These are phyloP conservation scores for Formica selysi DNA, from an alignment of 1,140 invertebrate species.

Conservation along the genomic window DNA sequence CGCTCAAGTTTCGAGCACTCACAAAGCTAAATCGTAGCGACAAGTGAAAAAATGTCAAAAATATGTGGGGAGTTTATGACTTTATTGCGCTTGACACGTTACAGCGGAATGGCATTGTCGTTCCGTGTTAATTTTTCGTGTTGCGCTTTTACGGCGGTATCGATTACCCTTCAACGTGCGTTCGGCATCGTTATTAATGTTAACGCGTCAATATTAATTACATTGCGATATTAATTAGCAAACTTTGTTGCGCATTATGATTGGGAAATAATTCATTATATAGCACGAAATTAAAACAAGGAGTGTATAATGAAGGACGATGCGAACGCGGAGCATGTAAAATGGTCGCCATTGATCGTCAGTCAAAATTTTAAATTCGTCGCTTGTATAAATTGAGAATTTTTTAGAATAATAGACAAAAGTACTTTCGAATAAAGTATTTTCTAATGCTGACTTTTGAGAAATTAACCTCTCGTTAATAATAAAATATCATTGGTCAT, in stretches of 20 bases:
- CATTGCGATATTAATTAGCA: slow-evolving; percentile 41
- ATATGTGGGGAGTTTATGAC: background rate
- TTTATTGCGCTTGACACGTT: background rate
- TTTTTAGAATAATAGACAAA: background rate
- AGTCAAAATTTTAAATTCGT: slow-evolving; percentile 2
- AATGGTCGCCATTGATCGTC: background rate
- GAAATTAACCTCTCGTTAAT: background rate
- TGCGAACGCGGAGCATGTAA: background rate
- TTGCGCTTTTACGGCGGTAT: background rate
- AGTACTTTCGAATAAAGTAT: slow-evolving; percentile 13
- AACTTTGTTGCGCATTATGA: slow-evolving; percentile 34
- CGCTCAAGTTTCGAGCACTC: background rate
- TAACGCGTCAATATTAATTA: slow-evolving; percentile 44
- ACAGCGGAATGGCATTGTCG: background rate
- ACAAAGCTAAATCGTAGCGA: background rate
- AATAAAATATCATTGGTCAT: background rate
- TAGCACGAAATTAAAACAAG: slow-evolving; percentile 15
- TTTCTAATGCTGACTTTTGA: background rate
- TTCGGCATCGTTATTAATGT: slow-evolving; percentile 28
- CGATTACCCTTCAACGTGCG: slow-evolving; percentile 9
- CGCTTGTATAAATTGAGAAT: slow-evolving; percentile 2
- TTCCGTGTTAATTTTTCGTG: slow-evolving; percentile 4
- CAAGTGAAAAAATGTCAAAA: background rate
- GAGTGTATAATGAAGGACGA: background rate
- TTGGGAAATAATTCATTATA: slow-evolving; percentile 35